Percentiles rank a stretch among this genome's conserved stretches.
phyloP scores from a whole-genome alignment of 2,113 vertebrate genomes.

The Ceyx margarethae region DNA sequence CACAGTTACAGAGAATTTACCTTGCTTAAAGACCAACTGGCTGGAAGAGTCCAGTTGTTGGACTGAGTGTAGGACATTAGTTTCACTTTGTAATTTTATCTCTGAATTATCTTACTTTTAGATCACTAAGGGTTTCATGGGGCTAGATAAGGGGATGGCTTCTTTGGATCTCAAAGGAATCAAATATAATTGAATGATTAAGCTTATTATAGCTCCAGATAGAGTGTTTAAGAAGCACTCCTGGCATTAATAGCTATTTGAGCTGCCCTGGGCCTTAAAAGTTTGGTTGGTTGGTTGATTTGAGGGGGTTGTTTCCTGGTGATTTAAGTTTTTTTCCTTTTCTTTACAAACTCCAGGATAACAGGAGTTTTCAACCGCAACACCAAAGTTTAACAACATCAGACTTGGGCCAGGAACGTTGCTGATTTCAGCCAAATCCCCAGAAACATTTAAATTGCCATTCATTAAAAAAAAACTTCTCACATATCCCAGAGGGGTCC shows the following conservation, averaged over 20 bases:
- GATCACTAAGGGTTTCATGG: not conserved
- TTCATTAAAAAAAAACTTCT: not conserved
- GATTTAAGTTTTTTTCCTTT: not conserved
- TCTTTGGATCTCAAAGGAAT: conserved; percentile 8
- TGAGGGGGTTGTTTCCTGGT: not conserved
- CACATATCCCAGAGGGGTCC: not conserved
- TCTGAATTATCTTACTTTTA: not conserved
- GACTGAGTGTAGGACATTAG: not conserved
- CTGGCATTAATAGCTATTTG: not conserved
- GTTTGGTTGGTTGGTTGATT: not conserved
- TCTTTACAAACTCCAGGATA: not conserved
- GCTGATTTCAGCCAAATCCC: not conserved
- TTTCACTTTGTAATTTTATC: not conserved
- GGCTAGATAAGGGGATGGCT: not conserved
- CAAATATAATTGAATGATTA: not conserved
- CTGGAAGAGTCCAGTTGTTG: not conserved
- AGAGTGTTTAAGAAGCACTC: not conserved
- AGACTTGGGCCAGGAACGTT: rapidly evolving
- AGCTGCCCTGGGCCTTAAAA: not conserved
- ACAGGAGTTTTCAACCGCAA: not conserved
- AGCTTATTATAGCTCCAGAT: not conserved
- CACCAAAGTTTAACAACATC: not conserved
- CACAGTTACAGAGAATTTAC: not conserved
- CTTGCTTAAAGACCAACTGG: not conserved
- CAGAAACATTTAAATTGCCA: not conserved